Evolutionary conservation across 1,140 invertebrate genomes (phyloP), one percentile per base, ranked within the genome.

Genomic region (Riptortus pedestris): DNA sequence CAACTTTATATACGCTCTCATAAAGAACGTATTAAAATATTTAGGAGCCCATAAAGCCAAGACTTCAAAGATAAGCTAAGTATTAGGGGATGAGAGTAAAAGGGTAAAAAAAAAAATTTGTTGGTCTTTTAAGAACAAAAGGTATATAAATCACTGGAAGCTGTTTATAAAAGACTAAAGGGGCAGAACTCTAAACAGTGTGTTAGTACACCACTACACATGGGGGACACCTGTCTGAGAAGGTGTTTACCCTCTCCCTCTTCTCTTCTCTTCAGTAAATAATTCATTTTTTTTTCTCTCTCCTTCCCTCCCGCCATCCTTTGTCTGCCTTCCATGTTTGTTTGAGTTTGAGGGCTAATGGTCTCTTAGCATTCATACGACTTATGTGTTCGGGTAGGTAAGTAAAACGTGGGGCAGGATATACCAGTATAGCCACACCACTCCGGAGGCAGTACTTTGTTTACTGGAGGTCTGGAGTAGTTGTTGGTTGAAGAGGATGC

Each of bases 211-310:
- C 31, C 5, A 7, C 31, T 38, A 38, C 51, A 55, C 51, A 55
- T 55, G 51, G 51, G 9, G 22, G 22, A 55, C 51, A 55, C 51
- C 51, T 55, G 51, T 55, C 20, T 12, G 4, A 14, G 9, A 27
- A 55, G 51, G 51, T 55, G 51, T 55, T 55, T 55, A 55, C 51
- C 51, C 18, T 38, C 31, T 38, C 51, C 51, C 4, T 22, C 51
- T 55, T 24, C 4, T 2, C 2, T 14, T 0, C 2, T 24, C 26
- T 55, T 24, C 24, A 16, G 20, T 55, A 55, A 55, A 55, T 55
- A 55, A 55, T 55, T 55, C 51, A 55, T 55, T 51, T 51, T 51
- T 51, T 51, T 20, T 22, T 24, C 24, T 55, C 51, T 38, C 31
- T 38, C 31, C 14, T 38, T 38, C 14, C 31, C 31, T 38, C 31